Evolutionary conservation across 2,797 vertebrate species (phyloP).

Genomic region (Merluccius polli): DNA sequence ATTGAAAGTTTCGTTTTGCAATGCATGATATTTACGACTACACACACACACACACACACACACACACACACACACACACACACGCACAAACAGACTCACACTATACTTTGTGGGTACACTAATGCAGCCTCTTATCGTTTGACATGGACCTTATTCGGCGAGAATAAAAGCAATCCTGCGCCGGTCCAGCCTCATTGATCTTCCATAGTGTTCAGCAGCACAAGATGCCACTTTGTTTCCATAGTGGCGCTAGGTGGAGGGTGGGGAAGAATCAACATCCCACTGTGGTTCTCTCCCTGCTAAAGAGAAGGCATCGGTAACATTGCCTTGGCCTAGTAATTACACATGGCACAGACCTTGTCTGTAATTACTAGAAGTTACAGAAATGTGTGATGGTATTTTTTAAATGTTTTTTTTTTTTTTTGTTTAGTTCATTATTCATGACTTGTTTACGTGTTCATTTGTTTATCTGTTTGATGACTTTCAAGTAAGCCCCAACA

Average conservation of each 20-base stretch:
- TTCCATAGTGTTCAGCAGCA: constrained; percentile 31
- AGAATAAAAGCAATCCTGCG: constrained; percentile 13
- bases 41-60: background rate
- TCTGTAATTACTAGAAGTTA: background rate
- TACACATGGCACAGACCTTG: background rate
- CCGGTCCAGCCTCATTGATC: constrained; percentile 49
- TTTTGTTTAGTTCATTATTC: background rate
- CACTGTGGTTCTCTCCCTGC: constrained; percentile 42
- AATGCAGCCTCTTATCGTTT: constrained; percentile 24
- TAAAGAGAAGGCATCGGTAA: background rate
- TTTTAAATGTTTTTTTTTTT: background rate
- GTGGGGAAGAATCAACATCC: constrained; percentile 43
- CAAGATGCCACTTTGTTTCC: constrained; percentile 50
- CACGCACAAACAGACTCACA: background rate
- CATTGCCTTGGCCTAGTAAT: background rate
- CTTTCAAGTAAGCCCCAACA: background rate
- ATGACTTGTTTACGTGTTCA: background rate
- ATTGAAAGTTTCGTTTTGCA: background rate
- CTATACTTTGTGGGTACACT: background rate
- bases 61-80: constrained; percentile 1
- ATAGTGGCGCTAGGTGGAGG: constrained; percentile 49
- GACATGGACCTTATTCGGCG: constrained; percentile 24
- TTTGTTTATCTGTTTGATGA: background rate
- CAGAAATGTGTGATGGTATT: background rate
- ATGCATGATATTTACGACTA: background rate